Base-by-base conservation (phyloP, 1,140 invertebrate species). In the Tetraneura akinire region DNA sequence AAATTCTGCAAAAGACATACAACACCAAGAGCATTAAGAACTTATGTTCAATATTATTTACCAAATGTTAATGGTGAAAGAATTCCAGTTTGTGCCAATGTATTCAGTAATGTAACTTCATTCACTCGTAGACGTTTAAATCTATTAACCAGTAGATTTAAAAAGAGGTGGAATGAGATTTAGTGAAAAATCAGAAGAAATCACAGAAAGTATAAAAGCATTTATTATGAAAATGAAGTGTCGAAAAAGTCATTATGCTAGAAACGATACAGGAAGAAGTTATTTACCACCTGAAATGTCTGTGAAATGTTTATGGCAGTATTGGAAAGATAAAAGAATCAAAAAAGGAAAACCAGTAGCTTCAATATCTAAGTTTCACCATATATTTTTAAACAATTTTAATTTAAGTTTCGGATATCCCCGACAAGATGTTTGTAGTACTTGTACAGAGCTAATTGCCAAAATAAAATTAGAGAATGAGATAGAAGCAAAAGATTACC, bases 391-490 rank as follows among this genome's bases (percentile, higher is more conserved):
- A 53, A 53, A 21, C n/a, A 53, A 21, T 53, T 53, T 53, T 53
- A 53, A 53, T 53, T 53, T 53, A n/a, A 53, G 51, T 53, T 53
- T 53, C 21, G 51, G n/a, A n/a, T n/a, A n/a, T n/a, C n/a, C n/a
- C n/a, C n/a, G n/a, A n/a, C n/a, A n/a, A n/a, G n/a, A n/a, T 51
- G 47, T 53, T 53, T 53, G 51, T 53, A 53, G 51, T 8, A 53
- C 18, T 53, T 53, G 51, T n/a, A 53, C 51, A 53, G 51, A 53
- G 51, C n/a, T 53, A 53, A 53, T 53, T 53, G n/a, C 51, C n/a
- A 53, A 53, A 6, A 53, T n/a, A n/a, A 53, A 53, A 53, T 53
- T 53, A 53, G 51, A 53, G n/a, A 53, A 53, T n/a, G 51, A 53
- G 18, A 53, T n/a, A 3, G 16, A 53, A 53, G 51, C 51, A n/a